Evolutionary conservation across 2,113 vertebrate genomes (phyloP), one percentile per base, ranked within the genome.

Genomic region (Proterorhinus semilunaris): DNA sequence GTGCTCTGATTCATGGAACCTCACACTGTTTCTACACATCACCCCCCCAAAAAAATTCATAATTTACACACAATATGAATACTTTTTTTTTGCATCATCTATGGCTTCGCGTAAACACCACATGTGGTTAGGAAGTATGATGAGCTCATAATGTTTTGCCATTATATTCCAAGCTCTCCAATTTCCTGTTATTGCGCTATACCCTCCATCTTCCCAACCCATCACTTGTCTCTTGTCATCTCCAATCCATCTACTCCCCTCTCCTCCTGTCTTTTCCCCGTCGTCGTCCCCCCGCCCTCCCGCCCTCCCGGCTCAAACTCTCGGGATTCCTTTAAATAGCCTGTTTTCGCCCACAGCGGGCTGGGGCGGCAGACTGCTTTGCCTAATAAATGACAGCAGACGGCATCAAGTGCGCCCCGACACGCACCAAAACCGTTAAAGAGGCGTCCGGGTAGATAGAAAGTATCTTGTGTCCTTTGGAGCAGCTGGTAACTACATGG

Each of bases 311-410:
- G 76, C 78, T 75, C 76, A 74, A 70, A 75, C 69, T 68, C 81
- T 84, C 70, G 45, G 68, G 72, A 21, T 84, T 79, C 84, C 85
- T 75, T 86, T 83, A 86, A 88, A 89, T 87, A 88, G 81, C 77
- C 76, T 17, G 3, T 10, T 15, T 85, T 48, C 17, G 75, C 87
- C 85, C 80, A 68, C 67, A 85, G 88, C 79, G 79, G 71, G 65
- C 74, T 75, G 69, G 67, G 76, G 81, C 83, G 59, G 82, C 82
- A 81, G 86, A 76, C 77, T 85, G 71, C 46, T 70, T 82, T 68
- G 53, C 62, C 79, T 82, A 68, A 81, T 85, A 87, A 80, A 79
- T 84, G 75, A 76, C 74, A 76, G 75, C n/a, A 62, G 2, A 11
- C 62, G 50, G 61, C 73, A 71, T 79, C 71, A 59, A 66, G 74